A percentile compares a stretch with the other conserved stretches of the same genome.
phyloP scores from a whole-genome alignment of 2,113 vertebrate species.

The Solea senegalensis region DNA sequence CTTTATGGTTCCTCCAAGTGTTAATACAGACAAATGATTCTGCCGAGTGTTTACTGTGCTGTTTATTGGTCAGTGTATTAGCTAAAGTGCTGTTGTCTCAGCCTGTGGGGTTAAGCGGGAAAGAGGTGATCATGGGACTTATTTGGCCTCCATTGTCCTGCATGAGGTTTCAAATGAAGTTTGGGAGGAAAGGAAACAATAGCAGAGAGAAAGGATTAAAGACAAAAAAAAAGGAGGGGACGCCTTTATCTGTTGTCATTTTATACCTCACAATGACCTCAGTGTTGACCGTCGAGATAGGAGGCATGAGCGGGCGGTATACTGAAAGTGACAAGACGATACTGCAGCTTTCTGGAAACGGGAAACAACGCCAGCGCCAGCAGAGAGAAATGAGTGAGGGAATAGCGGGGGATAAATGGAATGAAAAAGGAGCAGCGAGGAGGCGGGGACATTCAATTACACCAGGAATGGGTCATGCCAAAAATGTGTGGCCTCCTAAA shows the following conservation, averaged over 20 bases:
- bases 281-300: conserved; percentile 49
- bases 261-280: conserved; percentile 47
- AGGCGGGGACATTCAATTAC: conserved; percentile 32
- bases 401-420: not conserved
- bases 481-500: conserved; percentile 59
- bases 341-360: conserved; percentile 38
- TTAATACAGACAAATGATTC: conserved; percentile 47
- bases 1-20: conserved; percentile 41
- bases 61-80: conserved; percentile 54
- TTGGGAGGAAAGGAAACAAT: conserved; percentile 21
- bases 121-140: not conserved
- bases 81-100: conserved; percentile 40
- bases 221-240: not conserved
- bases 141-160: conserved; percentile 29
- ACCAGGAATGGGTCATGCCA: conserved; percentile 33
- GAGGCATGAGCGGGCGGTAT: conserved; percentile 5
- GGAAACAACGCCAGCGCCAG: conserved; percentile 62
- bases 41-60: conserved; percentile 49
- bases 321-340: conserved; percentile 45
- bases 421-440: conserved; percentile 12
- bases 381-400: conserved; percentile 30
- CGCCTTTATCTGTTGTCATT: conserved; percentile 45
- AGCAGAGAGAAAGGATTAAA: conserved; percentile 3
- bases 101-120: conserved; percentile 26
- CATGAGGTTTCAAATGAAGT: conserved; percentile 8